Evolutionary conservation across 2,888 invertebrate genomes (phyloP).

Genomic region (Fragum fragum): DNA sequence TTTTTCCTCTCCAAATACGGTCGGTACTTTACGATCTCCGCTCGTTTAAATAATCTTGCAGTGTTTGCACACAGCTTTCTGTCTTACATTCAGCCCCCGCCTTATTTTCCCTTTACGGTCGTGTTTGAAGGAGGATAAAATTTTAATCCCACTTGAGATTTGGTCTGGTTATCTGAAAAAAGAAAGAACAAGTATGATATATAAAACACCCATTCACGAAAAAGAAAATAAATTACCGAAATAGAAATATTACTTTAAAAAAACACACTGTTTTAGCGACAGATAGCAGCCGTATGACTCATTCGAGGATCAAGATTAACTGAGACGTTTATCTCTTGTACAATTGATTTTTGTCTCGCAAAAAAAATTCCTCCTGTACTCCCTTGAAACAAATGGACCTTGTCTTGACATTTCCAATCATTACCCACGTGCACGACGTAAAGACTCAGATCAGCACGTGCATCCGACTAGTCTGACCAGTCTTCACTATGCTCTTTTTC

Average conservation of each 20-base stretch:
- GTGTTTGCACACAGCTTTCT: constrained; percentile 20
- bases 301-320: not conserved
- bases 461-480: no score
- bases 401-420: no score
- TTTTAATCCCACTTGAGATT: constrained; percentile 5
- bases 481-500: no score
- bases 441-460: no score
- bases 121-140: constrained; percentile 7
- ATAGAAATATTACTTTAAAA: not conserved
- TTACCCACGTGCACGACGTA: no score
- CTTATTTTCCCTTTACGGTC: not conserved
- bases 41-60: constrained; percentile 1
- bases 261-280: not conserved
- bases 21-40: not conserved
- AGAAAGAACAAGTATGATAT: not conserved
- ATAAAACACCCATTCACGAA: no score
- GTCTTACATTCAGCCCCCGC: not conserved
- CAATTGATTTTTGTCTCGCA: no score
- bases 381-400: no score
- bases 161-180: not conserved
- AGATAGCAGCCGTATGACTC: not conserved
- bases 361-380: no score
- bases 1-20: not conserved
- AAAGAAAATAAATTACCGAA: not conserved
- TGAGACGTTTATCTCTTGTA: not conserved